Conservation (phyloP, 2,888 invertebrate genomes). For the Caenorhabditis sp. region DNA sequence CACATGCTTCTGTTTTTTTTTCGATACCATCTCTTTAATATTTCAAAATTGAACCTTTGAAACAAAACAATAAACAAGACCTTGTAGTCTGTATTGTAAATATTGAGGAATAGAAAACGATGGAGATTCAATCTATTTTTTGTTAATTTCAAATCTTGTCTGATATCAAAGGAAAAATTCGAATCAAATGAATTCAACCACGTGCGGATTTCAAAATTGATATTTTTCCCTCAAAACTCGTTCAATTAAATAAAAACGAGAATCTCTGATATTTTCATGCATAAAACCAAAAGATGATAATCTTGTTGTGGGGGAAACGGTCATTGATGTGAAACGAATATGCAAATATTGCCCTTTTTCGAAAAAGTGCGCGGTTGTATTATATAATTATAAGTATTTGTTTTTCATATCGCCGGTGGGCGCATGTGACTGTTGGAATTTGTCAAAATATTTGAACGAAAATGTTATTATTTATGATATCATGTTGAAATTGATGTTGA, state of each 20-base stretch:
- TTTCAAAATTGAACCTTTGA: neutral
- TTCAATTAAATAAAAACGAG: neutral
- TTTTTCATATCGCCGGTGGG: neutral
- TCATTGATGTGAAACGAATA: neutral
- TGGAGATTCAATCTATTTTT: neutral
- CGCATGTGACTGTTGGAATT: neutral
- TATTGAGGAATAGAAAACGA: neutral
- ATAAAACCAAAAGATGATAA: slow-evolving; percentile 1
- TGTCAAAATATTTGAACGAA: neutral
- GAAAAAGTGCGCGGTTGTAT: neutral
- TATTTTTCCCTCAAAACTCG: neutral
- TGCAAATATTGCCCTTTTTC: neutral
- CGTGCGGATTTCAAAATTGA: neutral
- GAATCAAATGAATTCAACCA: neutral
- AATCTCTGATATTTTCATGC: neutral
- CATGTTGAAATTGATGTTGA: neutral
- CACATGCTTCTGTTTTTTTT: neutral
- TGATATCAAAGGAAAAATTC: neutral
- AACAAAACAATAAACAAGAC: neutral
- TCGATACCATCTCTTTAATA: neutral
- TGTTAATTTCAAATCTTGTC: neutral
- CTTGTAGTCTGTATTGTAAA: neutral
- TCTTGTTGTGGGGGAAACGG: neutral
- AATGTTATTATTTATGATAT: neutral
- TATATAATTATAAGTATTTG: too few relatives aligned